These are phyloP conservation scores for Salmo trutta DNA, from an alignment of 2,797 vertebrate genomes.

Conservation along the genomic window DNA sequence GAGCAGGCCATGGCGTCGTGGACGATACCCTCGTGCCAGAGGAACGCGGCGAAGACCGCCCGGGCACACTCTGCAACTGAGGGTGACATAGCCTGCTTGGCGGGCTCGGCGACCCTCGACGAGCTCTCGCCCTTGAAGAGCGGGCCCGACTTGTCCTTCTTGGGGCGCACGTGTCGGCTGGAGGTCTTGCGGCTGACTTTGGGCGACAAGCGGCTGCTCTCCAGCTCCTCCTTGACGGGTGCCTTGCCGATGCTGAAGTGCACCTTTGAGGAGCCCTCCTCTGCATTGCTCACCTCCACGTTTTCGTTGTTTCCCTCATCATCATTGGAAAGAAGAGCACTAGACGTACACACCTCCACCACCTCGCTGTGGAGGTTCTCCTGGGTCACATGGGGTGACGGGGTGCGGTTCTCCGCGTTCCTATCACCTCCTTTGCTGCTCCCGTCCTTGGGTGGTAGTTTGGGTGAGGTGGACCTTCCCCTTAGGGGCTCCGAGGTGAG, in stretches of 20 bases:
- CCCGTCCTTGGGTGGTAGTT: conserved; percentile 85
- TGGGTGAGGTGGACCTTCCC: conserved; percentile 94
- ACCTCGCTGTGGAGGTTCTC: conserved; percentile 98
- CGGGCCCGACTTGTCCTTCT: conserved; percentile 95
- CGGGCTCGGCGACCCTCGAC: conserved; percentile 83
- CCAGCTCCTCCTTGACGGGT: conserved; percentile 91
- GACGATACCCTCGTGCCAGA: conserved; percentile 99
- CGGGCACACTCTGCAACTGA: conserved; percentile 95
- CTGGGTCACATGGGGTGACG: conserved; percentile 95
- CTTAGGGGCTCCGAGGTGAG: conserved; percentile 89
- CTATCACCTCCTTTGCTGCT: conserved; percentile 70
- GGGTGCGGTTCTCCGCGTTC: conserved; percentile 87
- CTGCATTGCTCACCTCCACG: conserved; percentile 77
- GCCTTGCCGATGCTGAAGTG: conserved; percentile 99
- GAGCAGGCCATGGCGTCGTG: conserved; percentile 99
- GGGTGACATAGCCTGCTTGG: conserved; percentile 98
- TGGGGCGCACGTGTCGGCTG: conserved; percentile 88
- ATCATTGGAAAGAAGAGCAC: conserved; percentile 89
- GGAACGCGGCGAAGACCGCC: conserved; percentile 94
- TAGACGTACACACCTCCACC: conserved; percentile 95
- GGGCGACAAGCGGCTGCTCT: conserved; percentile 92
- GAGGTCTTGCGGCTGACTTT: conserved; percentile 95
- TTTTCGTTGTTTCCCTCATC: conserved; percentile 89
- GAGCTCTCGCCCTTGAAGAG: conserved; percentile 90
- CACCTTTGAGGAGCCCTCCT: conserved; percentile 90